A percentile compares a stretch with the other conserved stretches of the same genome.
These are phyloP conservation scores for Gari tellinella DNA, from an alignment of 2,888 invertebrate species.

Conservation along the genomic window DNA sequence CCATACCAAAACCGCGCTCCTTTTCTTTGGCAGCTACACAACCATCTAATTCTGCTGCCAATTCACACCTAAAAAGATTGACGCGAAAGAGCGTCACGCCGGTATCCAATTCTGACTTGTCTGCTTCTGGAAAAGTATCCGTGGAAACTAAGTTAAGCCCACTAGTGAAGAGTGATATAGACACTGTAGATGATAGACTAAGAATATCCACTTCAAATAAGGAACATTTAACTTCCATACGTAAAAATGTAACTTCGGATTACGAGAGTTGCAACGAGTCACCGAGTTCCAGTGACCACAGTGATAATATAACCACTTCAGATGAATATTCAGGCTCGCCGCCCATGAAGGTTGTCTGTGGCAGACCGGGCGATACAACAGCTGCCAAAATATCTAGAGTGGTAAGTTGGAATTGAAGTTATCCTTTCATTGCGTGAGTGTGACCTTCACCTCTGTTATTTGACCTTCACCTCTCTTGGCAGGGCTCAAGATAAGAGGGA, in stretches of 20 bases:
- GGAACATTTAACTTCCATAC: slow-evolving; percentile 64
- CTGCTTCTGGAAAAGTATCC: slow-evolving; percentile 12
- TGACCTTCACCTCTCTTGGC: too few species aligned
- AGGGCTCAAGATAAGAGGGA: too few species aligned
- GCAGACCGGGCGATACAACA: slow-evolving; percentile 37
- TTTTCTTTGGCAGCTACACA: slow-evolving; percentile 79
- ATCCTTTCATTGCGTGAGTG: too few species aligned
- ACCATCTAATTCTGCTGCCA: slow-evolving; percentile 51
- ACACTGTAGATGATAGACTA: slow-evolving; percentile 55
- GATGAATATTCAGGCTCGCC: slow-evolving; percentile 73
- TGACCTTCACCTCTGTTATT: too few species aligned
- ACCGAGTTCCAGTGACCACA: slow-evolving; percentile 84
- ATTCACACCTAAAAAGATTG: slow-evolving; percentile 69
- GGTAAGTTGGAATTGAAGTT: slow-evolving; percentile 39
- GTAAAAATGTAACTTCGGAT: slow-evolving; percentile 81
- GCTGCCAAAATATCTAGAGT: slow-evolving; percentile 49
- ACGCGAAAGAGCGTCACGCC: slow-evolving; percentile 73
- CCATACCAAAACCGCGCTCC: slow-evolving; percentile 83
- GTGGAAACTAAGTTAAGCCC: slow-evolving; percentile 60
- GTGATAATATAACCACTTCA: slow-evolving; percentile 77
- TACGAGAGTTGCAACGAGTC: slow-evolving; percentile 85
- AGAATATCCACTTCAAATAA: slow-evolving; percentile 55
- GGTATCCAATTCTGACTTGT: slow-evolving; percentile 31
- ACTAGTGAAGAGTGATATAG: slow-evolving; percentile 59
- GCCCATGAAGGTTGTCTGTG: slow-evolving; percentile 70